Evolutionary conservation across 2,113 vertebrate species (phyloP).

Genomic region (Zosterops pallidus): DNA sequence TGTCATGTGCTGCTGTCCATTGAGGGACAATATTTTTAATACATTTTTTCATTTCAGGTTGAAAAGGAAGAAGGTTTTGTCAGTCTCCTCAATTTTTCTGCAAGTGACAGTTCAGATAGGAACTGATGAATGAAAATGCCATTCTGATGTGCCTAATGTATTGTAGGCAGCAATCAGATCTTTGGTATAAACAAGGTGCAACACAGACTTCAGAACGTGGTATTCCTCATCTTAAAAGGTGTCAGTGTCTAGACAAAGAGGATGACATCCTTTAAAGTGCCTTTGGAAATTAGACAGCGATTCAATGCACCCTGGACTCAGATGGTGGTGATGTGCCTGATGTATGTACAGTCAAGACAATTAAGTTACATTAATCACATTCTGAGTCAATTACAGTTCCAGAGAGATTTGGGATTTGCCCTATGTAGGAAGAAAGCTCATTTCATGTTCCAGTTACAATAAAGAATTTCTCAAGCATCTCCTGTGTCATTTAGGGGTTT

Average conservation of each 20-base stretch:
- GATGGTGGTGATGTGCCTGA: constrained; percentile 64
- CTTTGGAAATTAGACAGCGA: constrained; percentile 62
- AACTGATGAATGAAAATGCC: constrained; percentile 49
- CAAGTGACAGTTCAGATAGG: constrained; percentile 50
- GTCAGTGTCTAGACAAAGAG: constrained; percentile 59
- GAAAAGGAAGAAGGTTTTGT: constrained; percentile 32
- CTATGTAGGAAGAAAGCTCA: constrained; percentile 52
- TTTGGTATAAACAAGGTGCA: constrained; percentile 50
- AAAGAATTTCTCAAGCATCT: constrained; percentile 49
- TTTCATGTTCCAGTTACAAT: constrained; percentile 50
- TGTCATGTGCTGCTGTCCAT: neutral
- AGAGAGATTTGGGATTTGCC: constrained; percentile 60
- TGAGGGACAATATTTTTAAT: constrained; percentile 19
- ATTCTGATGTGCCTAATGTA: constrained; percentile 15
- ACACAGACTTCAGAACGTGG: neutral
- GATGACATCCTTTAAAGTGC: constrained; percentile 59
- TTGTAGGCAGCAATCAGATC: constrained; percentile 34
- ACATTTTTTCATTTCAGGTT: constrained; percentile 43
- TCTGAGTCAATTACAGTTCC: constrained; percentile 67
- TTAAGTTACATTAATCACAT: constrained; percentile 74
- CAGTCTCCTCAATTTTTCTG: constrained; percentile 37
- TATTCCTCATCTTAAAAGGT: constrained; percentile 59
- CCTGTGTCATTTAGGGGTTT: constrained; percentile 12
- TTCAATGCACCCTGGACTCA: constrained; percentile 54
- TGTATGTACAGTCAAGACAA: constrained; percentile 71